Conservation (phyloP, 2,888 invertebrate genomes). For the Drosophila ustulata region DNA sequence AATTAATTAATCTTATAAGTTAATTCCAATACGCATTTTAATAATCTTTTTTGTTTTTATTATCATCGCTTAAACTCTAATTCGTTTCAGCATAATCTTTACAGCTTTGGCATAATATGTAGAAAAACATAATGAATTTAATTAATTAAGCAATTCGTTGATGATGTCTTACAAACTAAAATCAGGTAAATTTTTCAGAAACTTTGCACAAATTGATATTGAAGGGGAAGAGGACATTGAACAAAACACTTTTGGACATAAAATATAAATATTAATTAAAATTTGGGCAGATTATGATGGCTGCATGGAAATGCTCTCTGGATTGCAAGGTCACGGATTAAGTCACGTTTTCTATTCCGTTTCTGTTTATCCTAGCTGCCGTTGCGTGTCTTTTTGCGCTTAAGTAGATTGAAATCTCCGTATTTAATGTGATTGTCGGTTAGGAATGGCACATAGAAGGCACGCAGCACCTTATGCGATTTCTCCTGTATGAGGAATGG, state of each 20-base stretch:
- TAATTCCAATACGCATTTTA: not conserved
- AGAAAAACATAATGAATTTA: slow-evolving; percentile 17
- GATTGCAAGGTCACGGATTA: slow-evolving; percentile 5
- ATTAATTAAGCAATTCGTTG: slow-evolving; percentile 32
- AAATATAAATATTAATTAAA: slow-evolving; percentile 24
- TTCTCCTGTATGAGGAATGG: slow-evolving; percentile 91
- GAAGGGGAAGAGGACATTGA: slow-evolving; percentile 5
- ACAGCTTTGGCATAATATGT: slow-evolving; percentile 69
- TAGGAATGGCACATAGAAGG: slow-evolving; percentile 94
- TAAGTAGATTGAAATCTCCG: slow-evolving; percentile 90
- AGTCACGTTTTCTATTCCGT: not conserved
- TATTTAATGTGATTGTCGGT: slow-evolving; percentile 89
- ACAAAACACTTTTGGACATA: slow-evolving; percentile 9
- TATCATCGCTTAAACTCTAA: slow-evolving; percentile 40
- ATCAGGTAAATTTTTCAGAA: slow-evolving; percentile 19
- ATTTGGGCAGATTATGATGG: slow-evolving; percentile 15
- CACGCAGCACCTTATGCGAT: slow-evolving; percentile 91
- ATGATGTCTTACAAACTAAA: slow-evolving; percentile 35
- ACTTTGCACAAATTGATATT: slow-evolving; percentile 22
- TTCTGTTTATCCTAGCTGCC: slow-evolving; percentile 52
- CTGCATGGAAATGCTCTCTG: slow-evolving; percentile 15
- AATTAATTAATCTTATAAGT: no score
- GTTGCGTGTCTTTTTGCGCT: slow-evolving; percentile 75
- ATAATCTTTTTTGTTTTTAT: slow-evolving; percentile 37
- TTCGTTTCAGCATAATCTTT: slow-evolving; percentile 58